phyloP scores from a whole-genome alignment of 2,797 vertebrate species.

The Acrossocheilus wenchowensis region DNA sequence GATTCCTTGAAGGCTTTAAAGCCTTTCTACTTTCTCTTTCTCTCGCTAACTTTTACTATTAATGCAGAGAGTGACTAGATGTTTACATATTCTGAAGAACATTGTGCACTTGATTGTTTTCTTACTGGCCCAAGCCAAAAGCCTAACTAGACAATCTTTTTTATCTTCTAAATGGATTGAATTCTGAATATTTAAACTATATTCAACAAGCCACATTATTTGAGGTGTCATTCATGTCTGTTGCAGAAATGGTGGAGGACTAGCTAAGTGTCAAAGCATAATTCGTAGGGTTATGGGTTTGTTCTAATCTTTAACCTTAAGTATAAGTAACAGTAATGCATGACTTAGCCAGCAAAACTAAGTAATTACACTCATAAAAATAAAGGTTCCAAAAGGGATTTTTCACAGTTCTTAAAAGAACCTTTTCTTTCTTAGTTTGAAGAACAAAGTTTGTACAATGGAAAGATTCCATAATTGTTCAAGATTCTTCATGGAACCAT shows the following conservation, averaged over 20 bases:
- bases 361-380: background rate
- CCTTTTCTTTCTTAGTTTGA: background rate
- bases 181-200: background rate
- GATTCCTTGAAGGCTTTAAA: no score
- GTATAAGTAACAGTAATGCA: background rate
- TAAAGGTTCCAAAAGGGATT: background rate
- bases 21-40: no score
- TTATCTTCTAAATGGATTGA: background rate
- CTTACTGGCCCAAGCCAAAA: no score
- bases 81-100: background rate
- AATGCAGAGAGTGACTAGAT: background rate
- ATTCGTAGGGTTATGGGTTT: background rate
- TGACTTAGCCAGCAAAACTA: background rate
- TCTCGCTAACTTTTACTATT: no score
- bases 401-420: background rate
- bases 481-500: background rate
- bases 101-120: background rate
- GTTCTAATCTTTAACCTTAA: background rate
- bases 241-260: background rate
- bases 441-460: background rate
- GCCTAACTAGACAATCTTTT: background rate
- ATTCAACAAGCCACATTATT: background rate
- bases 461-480: background rate
- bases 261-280: no score
- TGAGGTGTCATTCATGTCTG: background rate